phyloP scores from a whole-genome alignment of 2,113 vertebrate genomes.

The Malurus cyaneus region DNA sequence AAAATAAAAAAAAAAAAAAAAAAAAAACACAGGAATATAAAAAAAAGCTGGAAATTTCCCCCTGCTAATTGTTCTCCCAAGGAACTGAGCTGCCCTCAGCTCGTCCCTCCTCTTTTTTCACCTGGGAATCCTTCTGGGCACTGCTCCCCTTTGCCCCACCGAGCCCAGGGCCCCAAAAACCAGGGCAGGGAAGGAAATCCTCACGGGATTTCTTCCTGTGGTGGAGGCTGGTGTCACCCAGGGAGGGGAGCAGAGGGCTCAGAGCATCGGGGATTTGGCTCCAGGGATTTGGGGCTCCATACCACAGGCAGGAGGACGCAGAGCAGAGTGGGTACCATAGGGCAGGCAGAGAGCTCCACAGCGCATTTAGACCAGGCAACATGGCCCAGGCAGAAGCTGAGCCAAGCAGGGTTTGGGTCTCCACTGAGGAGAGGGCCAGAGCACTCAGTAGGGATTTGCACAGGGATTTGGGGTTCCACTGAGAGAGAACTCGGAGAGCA shows the following conservation, averaged over 20 bases:
- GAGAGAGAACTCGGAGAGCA: rapidly evolving
- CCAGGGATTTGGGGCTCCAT: background rate
- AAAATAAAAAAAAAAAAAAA: too few species aligned
- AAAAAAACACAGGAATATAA: too few species aligned
- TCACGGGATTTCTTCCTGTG: rapidly evolving
- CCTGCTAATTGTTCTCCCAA: background rate
- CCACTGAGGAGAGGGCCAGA: too few species aligned
- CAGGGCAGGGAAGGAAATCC: background rate
- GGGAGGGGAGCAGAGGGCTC: background rate
- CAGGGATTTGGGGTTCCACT: background rate
- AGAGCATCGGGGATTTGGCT: background rate
- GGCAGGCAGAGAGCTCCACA: too few species aligned
- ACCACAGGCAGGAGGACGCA: too few species aligned
- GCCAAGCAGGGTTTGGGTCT: too few species aligned
- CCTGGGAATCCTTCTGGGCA: background rate
- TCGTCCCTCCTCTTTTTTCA: background rate
- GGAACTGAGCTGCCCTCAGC: background rate
- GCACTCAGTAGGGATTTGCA: too few species aligned
- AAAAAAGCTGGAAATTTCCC: background rate
- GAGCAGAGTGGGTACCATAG: too few species aligned
- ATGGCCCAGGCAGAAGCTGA: too few species aligned
- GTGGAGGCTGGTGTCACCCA: background rate
- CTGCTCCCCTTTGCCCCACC: rapidly evolving
- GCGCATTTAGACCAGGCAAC: too few species aligned
- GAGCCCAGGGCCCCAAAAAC: background rate